Evolutionary conservation across 1,140 invertebrate species (phyloP).

Genomic region (Triops longicaudatus): DNA sequence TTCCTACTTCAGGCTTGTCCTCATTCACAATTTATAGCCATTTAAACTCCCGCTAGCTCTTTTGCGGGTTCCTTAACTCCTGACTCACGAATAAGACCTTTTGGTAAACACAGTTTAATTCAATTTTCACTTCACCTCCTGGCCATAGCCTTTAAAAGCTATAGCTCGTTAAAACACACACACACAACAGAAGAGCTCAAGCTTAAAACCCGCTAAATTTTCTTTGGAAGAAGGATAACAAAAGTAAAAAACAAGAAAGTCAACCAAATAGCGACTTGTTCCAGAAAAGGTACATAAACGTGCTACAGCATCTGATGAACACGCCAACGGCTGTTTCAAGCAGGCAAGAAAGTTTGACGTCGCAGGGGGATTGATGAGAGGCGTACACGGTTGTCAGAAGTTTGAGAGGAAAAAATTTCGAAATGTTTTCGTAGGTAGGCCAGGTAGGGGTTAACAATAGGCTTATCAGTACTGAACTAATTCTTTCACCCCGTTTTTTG

Average conservation of each 20-base stretch:
- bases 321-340: not conserved
- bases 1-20: conserved; percentile 4
- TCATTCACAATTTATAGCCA: conserved; percentile 12
- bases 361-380: not conserved
- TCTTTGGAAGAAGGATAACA: not conserved
- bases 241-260: not conserved
- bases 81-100: conserved; percentile 7
- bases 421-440: not conserved
- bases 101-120: conserved; percentile 13
- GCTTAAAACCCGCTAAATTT: no score
- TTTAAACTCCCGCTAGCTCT: conserved; percentile 11
- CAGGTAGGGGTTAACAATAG: not conserved
- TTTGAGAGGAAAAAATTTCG: not conserved
- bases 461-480: not conserved
- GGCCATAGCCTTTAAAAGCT: not conserved
- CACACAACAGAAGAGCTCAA: no score
- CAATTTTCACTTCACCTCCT: conserved; percentile 12
- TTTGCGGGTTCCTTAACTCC: not conserved
- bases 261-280: no score
- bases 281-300: not conserved
- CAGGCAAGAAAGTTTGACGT: not conserved
- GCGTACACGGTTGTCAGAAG: conserved; percentile 8
- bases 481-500: not conserved
- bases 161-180: not conserved
- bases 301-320: not conserved